Conservation (phyloP, 2,797 vertebrate species). For the Sebastes cheni region DNA sequence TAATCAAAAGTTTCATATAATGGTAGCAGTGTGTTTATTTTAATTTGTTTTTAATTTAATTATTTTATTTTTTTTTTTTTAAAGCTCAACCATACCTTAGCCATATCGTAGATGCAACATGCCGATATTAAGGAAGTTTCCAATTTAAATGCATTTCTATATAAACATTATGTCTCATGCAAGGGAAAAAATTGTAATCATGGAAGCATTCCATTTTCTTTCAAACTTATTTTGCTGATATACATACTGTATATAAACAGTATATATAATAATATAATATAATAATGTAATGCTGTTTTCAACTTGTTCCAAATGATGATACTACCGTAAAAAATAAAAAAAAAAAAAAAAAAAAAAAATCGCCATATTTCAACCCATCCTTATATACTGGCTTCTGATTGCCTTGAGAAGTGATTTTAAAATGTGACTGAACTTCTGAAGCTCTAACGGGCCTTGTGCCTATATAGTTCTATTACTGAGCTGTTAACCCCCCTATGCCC, state of each 20-base stretch:
- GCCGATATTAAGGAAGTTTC: background rate
- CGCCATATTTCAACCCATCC: background rate
- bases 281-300: background rate
- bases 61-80: fast-evolving
- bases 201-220: background rate
- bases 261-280: too few relatives aligned
- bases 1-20: too few relatives aligned
- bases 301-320: background rate
- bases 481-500: background rate
- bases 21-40: too few relatives aligned
- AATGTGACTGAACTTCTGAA: background rate
- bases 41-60: too few relatives aligned
- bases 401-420: background rate
- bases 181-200: too few relatives aligned
- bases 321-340: background rate
- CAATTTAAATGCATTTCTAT: background rate
- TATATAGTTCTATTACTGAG: background rate
- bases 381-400: background rate
- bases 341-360: too few relatives aligned
- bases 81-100: background rate
- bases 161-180: background rate
- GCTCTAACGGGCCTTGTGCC: background rate
- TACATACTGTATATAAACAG: too few relatives aligned
- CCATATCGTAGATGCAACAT: background rate
- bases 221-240: too few relatives aligned